Base-by-base conservation (phyloP, 2,797 vertebrate genomes). In the Taeniopygia guttata region DNA sequence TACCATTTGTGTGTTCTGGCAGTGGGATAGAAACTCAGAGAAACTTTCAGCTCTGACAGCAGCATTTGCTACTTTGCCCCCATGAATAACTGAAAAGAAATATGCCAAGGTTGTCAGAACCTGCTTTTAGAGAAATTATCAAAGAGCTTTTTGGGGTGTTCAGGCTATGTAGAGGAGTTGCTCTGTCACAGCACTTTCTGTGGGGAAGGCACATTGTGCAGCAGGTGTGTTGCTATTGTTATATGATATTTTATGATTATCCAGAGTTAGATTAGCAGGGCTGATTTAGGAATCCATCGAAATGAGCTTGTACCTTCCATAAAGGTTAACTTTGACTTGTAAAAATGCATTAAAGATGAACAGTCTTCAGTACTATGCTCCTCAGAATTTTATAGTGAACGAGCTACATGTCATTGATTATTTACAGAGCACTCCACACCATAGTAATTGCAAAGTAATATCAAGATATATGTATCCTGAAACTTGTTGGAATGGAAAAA, bases 401-500 rank as follows among this genome's bases (percentile, higher is more conserved):
- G 92, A 92, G 88, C 87, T 90, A 90, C 87, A 22, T 84, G 90
- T 86, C 96, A 95, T 90, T 95, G 96, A 95, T 97, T 97, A 97
- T 97, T 97, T 97, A 97, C 87, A 21, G 93, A 94, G 93, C 82
- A 29, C 94, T 96, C 94, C 90, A 92, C 89, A 87, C 79, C 72
- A 27, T 70, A 80, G 85, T 94, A 87, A 91, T 96, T 97, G 93
- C 92, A 72, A 95, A 96, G 96, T 92, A 94, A 95, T 96, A 95
- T 92, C 94, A 93, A 94, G 96, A 97, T 95, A 85, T 94, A 94
- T 93, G 86, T 93, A 90, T 95, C 87, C 87, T 84, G 94, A 96
- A 97, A 95, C 93, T 93, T 94, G 93, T 79, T 96, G 96, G 89
- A 96, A 97, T 96, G 96, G 96, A 94, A 96, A 95, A 96, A 96